Evolutionary conservation across 2,113 vertebrate species (phyloP).

Genomic region (Corythornis madagascariensis): DNA sequence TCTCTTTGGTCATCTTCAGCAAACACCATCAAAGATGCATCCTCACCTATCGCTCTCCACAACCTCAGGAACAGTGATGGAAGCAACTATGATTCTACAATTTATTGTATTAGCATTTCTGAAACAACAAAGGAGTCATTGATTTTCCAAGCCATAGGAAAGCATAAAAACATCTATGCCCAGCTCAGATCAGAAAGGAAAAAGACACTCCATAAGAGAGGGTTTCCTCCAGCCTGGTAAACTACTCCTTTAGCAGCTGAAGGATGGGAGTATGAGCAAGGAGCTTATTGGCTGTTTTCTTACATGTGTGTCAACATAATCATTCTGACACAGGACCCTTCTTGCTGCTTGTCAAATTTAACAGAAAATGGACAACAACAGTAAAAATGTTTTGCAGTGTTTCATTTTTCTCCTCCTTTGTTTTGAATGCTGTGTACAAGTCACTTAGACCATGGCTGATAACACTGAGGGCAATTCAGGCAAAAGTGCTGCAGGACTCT

Average conservation of each 20-base stretch:
- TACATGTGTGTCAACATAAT: not conserved
- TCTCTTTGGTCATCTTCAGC: conserved; percentile 64
- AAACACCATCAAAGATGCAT: conserved; percentile 53
- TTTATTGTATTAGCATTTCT: conserved; percentile 44
- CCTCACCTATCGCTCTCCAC: not conserved
- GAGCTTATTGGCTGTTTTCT: not conserved
- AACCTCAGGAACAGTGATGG: not conserved
- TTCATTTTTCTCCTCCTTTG: not conserved
- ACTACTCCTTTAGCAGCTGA: not conserved
- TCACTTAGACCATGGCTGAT: not conserved
- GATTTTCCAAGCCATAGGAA: conserved; percentile 34
- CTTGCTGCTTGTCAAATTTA: not conserved
- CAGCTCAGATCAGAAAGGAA: not conserved
- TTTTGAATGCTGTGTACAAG: not conserved
- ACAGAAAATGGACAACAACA: not conserved
- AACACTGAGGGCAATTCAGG: not conserved
- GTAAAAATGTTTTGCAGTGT: not conserved
- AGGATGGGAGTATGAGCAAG: not conserved
- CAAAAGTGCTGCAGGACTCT: not conserved
- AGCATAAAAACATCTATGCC: not conserved
- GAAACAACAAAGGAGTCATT: conserved; percentile 32
- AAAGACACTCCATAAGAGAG: not conserved
- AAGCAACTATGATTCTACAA: not conserved
- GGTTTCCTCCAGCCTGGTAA: not conserved
- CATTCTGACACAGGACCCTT: not conserved